A percentile compares a stretch with the other conserved stretches of the same genome.
Conservation (phyloP, 2,888 invertebrate species). For the Macrosiphum euphorbiae region DNA sequence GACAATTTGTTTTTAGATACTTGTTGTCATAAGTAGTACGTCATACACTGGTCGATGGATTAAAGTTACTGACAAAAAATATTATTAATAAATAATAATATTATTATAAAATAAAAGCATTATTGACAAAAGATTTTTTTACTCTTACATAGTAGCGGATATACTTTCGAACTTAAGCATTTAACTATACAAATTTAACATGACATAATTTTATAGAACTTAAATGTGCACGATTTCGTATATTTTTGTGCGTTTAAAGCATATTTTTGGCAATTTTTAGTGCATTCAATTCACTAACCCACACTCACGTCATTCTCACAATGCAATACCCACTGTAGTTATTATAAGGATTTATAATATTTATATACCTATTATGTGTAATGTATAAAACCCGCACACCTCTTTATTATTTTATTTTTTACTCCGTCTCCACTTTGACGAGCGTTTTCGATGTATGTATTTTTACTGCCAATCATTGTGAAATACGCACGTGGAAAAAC, state of each 20-base stretch:
- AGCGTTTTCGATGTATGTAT: not conserved
- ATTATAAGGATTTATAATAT: not conserved
- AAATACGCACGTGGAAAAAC: not conserved
- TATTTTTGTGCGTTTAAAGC: not conserved
- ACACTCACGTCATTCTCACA: not conserved
- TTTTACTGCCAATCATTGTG: slow-evolving; percentile 1
- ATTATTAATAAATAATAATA: no score
- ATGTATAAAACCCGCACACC: not conserved
- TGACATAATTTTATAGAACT: not conserved
- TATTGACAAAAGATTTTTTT: not conserved
- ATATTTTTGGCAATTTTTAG: not conserved
- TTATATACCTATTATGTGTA: not conserved
- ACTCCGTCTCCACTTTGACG: not conserved
- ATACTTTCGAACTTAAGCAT: not conserved
- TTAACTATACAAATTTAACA: not conserved
- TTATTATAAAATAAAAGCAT: not conserved
- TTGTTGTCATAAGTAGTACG: not conserved
- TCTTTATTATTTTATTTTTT: not conserved
- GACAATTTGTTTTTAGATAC: not conserved
- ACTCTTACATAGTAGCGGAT: no score
- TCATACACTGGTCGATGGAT: not conserved
- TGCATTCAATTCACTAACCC: not conserved
- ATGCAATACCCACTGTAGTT: not conserved
- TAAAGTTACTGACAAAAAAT: not conserved
- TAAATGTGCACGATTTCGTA: not conserved